These are phyloP conservation scores for Vulpes vulpes DNA, from an alignment of 2,113 vertebrate genomes.

Conservation along the genomic window DNA sequence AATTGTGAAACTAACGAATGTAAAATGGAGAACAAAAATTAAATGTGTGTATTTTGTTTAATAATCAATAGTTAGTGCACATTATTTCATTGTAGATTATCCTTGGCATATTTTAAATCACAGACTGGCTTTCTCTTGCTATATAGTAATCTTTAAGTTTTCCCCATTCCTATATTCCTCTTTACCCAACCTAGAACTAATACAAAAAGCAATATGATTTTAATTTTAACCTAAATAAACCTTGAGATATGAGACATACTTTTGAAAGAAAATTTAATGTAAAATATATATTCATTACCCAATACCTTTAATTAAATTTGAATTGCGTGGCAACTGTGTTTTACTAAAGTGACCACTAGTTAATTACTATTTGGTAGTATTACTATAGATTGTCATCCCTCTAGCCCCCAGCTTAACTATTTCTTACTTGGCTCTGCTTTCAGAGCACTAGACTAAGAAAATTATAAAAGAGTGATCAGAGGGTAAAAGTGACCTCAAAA, in stretches of 20 bases:
- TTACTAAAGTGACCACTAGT: neutral
- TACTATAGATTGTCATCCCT: neutral
- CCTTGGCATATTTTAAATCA: neutral
- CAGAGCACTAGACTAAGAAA: neutral
- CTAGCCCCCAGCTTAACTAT: neutral
- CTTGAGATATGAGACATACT: neutral
- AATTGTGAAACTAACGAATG: neutral
- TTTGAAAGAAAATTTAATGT: conserved; percentile 43
- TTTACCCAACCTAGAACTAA: neutral
- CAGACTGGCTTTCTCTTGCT: conserved; percentile 19
- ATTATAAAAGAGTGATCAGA: neutral
- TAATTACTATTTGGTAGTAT: neutral
- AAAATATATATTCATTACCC: neutral
- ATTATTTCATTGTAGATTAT: conserved; percentile 8
- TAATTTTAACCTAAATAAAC: conserved; percentile 55
- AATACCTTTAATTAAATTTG: conserved; percentile 5
- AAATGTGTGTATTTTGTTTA: neutral
- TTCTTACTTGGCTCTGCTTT: neutral
- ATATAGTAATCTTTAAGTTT: neutral
- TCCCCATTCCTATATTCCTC: neutral
- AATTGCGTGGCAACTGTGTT: neutral
- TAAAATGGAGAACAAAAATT: neutral
- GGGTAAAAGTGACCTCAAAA: neutral
- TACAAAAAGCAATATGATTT: conserved; percentile 6
- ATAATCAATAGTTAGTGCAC: neutral